Evolutionary conservation across 1,140 invertebrate genomes (phyloP), one percentile per base, ranked within the genome.

Genomic region (Atta cephalotes): DNA sequence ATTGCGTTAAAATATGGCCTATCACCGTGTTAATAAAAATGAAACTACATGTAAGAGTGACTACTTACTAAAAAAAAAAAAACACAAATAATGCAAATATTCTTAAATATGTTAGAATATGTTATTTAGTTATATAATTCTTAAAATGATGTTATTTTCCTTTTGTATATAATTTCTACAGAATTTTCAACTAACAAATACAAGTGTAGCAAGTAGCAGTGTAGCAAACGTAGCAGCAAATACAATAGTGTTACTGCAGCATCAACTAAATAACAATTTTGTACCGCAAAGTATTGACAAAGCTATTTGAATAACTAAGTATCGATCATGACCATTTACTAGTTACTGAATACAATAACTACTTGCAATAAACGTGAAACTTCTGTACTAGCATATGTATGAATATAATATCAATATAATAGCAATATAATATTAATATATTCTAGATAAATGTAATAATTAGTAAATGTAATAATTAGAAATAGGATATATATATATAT

Each of bases 281-380:
- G n/a, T 14, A 7, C 58, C 18, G 28, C 21, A 74, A 82, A 49
- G 25, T 58, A 39, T 71, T 49, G 65, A 0, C 21, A 68, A 80
- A 16, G 66, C 35, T 62, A 82, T 82, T 82, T 82, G 68, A 60
- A 72, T 82, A 82, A 82, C 25, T 60, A 72, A 35, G 45, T 82
- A 74, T 82, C 35, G 53, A 82, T 74, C 66, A 74, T 68, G 2
- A 28, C 56, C 45, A 82, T 45, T 60, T 7, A n/a, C 35, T 21
- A 16, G 25, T 72, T 74, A 82, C 62, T 74, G 53, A 49, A 60
- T 60, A 16, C 18, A 82, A 49, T 49, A 35, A 35, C 14, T 25
- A 31, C 18, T 35, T 21, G 62, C 77, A 66, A 6, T 79, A 35
- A 82, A 72, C 35, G 25, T 49, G 53, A 60, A 82, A 58, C 53